Conservation (phyloP, 1,140 invertebrate species). For the Apis laboriosa region DNA sequence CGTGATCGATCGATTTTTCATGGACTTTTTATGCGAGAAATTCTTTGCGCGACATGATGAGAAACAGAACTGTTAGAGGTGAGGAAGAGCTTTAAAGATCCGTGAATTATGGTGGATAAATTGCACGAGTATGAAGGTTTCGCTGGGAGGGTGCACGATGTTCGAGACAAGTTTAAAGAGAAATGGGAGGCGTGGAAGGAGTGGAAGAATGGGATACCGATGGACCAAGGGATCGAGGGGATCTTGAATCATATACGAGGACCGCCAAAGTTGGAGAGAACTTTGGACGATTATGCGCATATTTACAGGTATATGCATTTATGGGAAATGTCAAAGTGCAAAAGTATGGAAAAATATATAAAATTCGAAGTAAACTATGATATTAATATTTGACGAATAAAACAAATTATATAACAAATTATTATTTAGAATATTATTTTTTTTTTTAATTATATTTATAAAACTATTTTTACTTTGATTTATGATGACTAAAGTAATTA, state of each 20-base stretch:
- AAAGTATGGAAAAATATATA: too few species aligned
- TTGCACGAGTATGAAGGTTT: slow-evolving; percentile 89
- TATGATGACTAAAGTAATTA: too few species aligned
- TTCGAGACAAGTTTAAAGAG: slow-evolving; percentile 84
- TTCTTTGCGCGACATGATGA: background rate
- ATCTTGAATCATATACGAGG: slow-evolving; percentile 76
- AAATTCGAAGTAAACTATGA: too few species aligned
- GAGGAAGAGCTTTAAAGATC: background rate
- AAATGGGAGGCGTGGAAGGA: slow-evolving; percentile 84
- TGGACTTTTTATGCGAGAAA: background rate
- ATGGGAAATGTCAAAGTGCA: background rate
- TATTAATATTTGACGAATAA: too few species aligned
- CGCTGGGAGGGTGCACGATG: slow-evolving; percentile 86
- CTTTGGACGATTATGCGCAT: slow-evolving; percentile 85
- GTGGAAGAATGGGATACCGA: slow-evolving; percentile 80
- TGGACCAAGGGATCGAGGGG: slow-evolving; percentile 75
- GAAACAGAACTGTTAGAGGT: background rate
- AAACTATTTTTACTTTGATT: too few species aligned
- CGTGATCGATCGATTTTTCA: too few species aligned
- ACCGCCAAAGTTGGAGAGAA: slow-evolving; percentile 76
- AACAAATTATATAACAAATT: too few species aligned
- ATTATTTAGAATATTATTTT: too few species aligned
- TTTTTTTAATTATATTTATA: too few species aligned
- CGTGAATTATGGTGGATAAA: slow-evolving; percentile 85
- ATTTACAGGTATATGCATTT: slow-evolving; percentile 86